Base-by-base conservation (phyloP, 2,888 invertebrate genomes). In the Melikaiella ostensackeni region DNA sequence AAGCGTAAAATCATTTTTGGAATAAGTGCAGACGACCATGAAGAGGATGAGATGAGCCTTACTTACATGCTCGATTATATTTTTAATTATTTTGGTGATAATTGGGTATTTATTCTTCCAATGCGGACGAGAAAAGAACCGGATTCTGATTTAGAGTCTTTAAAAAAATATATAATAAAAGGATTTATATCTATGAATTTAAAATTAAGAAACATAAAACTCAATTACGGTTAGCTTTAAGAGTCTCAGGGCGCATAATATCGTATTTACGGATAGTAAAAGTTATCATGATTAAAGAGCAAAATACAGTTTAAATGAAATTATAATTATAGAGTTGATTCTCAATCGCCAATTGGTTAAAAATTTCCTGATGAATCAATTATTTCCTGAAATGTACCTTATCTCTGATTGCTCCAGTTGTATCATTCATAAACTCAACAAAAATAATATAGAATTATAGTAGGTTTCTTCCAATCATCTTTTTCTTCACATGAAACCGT, bases 241-340 rank as follows among this genome's bases (percentile, higher is more conserved):
- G 42, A 16, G 16, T 42, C 16, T 30, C n/a, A 70, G 50, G 50
- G 1, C 33, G 9, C n/a, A n/a, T 33, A 50, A 70, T 33, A 46
- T 66, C 42, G 7, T 42, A 66, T 66, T 66, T 46, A 50, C 4
- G 2, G 24, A 30, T 50, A n/a, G 30, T 46, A 70, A 50, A 50
- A 70, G 50, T 50, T 50, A 33, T 27, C 33, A 21, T 4, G 11
- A 70, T 30, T 70, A 13, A 70, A 70, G 46, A 70, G n/a, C 30
- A 30, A 50, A 33, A 33, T 21, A 30, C 50, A 13, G 30, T 50
- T 33, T 30, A 50, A 30, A 21, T 30, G 19, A 55, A 7, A 33
- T 70, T 33, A 30, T 55, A 70, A 70, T 50, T 30, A 21, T 30
- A 30, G 46, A 13, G 30, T 13, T 70, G 70, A 70, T 70, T 30